These are phyloP conservation scores for Siphamia tubifer DNA, from an alignment of 2,113 vertebrate species.

Conservation along the genomic window DNA sequence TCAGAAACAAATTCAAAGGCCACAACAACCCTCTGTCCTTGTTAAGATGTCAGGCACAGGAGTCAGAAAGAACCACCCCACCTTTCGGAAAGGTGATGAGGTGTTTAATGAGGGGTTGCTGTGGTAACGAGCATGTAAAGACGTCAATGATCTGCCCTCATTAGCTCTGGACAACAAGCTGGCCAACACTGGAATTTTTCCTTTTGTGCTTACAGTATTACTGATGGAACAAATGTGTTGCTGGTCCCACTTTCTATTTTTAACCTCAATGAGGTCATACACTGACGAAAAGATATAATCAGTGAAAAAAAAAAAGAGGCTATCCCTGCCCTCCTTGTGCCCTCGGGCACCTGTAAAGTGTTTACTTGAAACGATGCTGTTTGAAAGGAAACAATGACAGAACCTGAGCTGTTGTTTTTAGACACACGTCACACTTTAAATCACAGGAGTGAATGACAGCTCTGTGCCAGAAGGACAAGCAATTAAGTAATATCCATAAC, in stretches of 20 bases:
- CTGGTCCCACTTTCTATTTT: constrained; percentile 51
- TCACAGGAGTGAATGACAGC: constrained; percentile 15
- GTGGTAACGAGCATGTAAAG: constrained; percentile 40
- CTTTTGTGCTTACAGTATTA: constrained; percentile 55
- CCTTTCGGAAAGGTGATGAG: constrained; percentile 45
- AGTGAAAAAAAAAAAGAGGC: constrained; percentile 32
- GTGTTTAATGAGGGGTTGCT: constrained; percentile 62
- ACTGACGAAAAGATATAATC: constrained; percentile 18
- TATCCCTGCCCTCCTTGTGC: constrained; percentile 9
- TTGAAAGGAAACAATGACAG: constrained; percentile 3
- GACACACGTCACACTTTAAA: neutral
- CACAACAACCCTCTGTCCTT: constrained; percentile 1
- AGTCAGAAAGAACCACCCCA: constrained; percentile 9
- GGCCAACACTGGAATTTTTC: constrained; percentile 61
- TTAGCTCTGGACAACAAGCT: constrained; percentile 65
- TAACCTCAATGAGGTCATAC: constrained; percentile 60
- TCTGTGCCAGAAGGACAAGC: constrained; percentile 1
- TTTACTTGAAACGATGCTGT: neutral
- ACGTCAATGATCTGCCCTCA: constrained; percentile 68
- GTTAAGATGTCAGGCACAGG: constrained; percentile 26
- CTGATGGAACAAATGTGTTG: constrained; percentile 56
- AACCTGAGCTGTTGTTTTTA: neutral
- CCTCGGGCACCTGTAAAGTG: constrained; percentile 3
- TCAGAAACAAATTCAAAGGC: neutral
- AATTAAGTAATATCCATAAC: constrained; percentile 25